phyloP scores from a whole-genome alignment of 2,113 vertebrate species.

The Halcyon malimbica region DNA sequence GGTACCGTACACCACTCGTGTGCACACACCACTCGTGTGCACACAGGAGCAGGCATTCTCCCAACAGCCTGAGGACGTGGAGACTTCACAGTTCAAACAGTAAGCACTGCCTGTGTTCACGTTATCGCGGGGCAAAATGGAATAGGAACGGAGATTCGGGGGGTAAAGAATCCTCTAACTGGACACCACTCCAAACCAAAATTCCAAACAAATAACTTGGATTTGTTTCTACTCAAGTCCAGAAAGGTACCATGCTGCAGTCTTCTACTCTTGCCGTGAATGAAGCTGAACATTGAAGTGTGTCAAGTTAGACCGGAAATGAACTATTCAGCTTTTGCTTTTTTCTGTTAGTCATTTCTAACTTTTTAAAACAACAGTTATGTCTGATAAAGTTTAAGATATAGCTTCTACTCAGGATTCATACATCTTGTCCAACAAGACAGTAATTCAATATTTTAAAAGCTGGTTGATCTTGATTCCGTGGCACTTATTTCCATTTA shows the following conservation, averaged over 20 bases:
- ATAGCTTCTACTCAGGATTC: not conserved
- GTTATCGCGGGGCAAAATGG: not conserved
- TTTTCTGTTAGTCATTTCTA: not conserved
- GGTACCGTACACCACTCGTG: fast-evolving
- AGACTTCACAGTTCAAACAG: not conserved
- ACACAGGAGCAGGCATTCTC: not conserved
- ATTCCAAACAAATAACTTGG: not conserved
- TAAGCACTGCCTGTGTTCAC: not conserved
- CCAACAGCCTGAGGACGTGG: fast-evolving
- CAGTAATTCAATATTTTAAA: not conserved
- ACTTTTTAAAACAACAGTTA: not conserved
- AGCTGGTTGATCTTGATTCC: not conserved
- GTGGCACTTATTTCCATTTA: not conserved
- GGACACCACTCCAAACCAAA: not conserved
- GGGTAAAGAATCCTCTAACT: not conserved
- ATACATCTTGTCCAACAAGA: not conserved
- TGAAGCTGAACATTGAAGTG: not conserved
- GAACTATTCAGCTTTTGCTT: not conserved
- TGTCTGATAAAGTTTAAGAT: not conserved
- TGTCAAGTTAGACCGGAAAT: not conserved
- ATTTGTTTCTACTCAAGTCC: not conserved
- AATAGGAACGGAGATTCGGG: not conserved
- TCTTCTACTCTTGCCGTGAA: not conserved
- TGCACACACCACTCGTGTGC: fast-evolving
- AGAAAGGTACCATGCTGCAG: not conserved